Evolutionary conservation across 1,140 invertebrate species (phyloP), one percentile per base, ranked within the genome.

Genomic region (Lamellibrachia luymesi): DNA sequence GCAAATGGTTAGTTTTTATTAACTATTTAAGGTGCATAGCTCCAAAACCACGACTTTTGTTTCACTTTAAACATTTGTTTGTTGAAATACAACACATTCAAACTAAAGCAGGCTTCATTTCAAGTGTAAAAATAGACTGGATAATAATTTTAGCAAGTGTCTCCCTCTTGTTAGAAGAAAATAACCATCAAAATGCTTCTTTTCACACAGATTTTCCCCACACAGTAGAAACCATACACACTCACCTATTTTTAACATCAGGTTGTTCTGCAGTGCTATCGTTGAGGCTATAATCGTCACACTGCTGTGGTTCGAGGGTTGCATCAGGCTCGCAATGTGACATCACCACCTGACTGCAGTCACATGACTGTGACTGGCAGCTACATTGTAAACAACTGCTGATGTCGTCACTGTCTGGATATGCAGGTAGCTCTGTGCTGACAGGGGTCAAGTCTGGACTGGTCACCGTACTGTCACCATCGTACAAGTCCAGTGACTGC

Each of bases 301-400:
- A 80, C 64, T 80, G 8, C 6, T 80, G 1, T 80, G 64, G 13
- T 80, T 80, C 2, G 13, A 80, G 64, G 2, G 7, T 80, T 17
- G 64, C 64, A 22, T 80, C 64, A 22, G 64, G 25, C 64, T 80
- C 64, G 17, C 4, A 2, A 80, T 17, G 64, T 22, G 64, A 2
- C 64, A 56, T 56, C 52, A 80, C 64, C 64, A 80, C 64, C 64
- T 80, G 64, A 80, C 64, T 80, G 64, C 64, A 80, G 64, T 80
- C 64, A 80, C 64, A 80, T 4, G 64, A 80, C 64, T 80, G 64
- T 80, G 64, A 80, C 64, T 80, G 64, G 4, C 64, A 10, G 64
- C 64, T 22, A 80, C 64, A 80, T 80, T 80, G 13, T 22, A 80
- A 80, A 80, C 64, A 80, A 10, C 13, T 80, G 64, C 64, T 80